Evolutionary conservation across 1,140 invertebrate genomes (phyloP).

Genomic region (Chlorops oryzae): DNA sequence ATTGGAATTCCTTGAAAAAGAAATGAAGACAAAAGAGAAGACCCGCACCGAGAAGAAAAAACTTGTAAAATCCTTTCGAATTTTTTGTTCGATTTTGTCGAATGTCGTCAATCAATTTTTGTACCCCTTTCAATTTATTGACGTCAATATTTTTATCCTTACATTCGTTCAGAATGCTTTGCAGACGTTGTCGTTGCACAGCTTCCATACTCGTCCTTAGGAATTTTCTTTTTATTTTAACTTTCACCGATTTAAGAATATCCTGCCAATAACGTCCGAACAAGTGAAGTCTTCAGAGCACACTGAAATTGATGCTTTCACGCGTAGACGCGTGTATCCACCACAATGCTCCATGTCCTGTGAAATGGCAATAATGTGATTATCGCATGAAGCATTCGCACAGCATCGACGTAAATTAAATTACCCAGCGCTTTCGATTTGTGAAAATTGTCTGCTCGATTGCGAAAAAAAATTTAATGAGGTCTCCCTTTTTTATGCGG

Average conservation of each 20-base stretch:
- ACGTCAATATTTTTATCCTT: neutral
- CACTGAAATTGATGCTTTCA: neutral
- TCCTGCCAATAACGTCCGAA: too few relatives aligned
- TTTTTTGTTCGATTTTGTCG: neutral
- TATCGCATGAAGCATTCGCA: constrained; percentile 32
- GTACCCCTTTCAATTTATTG: constrained; percentile 2
- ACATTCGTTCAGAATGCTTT: constrained; percentile 18
- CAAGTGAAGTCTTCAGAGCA: too few relatives aligned
- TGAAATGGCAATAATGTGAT: constrained; percentile 39
- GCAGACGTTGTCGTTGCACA: too few relatives aligned
- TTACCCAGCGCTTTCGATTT: too few relatives aligned
- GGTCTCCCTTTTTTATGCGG: constrained; percentile 12
- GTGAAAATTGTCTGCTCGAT: constrained; percentile 7
- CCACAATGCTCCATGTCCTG: constrained; percentile 10
- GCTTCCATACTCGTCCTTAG: neutral
- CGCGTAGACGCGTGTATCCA: neutral
- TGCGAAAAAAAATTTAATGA: neutral
- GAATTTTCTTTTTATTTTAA: too few relatives aligned
- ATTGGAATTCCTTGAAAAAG: constrained; percentile 26
- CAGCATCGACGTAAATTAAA: constrained; percentile 14
- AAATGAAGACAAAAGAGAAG: constrained; percentile 15
- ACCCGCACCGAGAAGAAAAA: neutral
- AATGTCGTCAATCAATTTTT: neutral
- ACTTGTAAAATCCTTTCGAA: constrained; percentile 9
- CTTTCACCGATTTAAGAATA: too few relatives aligned